Conservation (phyloP, 2,888 invertebrate genomes). For the Oscheius sp. region DNA sequence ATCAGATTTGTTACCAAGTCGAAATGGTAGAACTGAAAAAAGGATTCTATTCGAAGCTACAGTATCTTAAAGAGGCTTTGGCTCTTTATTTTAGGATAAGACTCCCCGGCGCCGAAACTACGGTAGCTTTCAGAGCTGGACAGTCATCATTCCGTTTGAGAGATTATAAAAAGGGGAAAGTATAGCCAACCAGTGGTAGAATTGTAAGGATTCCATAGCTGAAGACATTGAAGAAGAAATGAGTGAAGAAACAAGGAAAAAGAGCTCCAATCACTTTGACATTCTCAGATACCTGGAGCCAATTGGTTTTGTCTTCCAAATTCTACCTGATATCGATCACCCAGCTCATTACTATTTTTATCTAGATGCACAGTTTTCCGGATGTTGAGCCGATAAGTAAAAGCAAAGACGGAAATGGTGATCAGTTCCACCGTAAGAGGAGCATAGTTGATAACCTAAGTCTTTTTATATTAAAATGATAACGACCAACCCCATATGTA, state of each 20-base stretch:
- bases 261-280: neutral
- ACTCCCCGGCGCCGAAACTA: no score
- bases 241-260: neutral
- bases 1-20: neutral
- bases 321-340: neutral
- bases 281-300: neutral
- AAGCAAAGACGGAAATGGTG: neutral
- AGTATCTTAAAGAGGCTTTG: no score
- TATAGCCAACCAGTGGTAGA: neutral
- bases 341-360: neutral
- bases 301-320: neutral
- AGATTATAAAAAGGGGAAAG: no score
- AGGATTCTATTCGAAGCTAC: no score
- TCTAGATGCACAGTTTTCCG: neutral
- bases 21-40: conserved; percentile 6
- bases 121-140: no score
- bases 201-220: neutral
- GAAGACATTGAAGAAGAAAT: neutral
- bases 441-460: neutral
- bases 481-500: neutral
- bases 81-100: no score
- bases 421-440: neutral
- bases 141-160: no score
- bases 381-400: neutral
- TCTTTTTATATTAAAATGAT: neutral